Evolutionary conservation across 2,113 vertebrate species (phyloP), one percentile per base, ranked within the genome.

Genomic region (Macrotis lagotis): DNA sequence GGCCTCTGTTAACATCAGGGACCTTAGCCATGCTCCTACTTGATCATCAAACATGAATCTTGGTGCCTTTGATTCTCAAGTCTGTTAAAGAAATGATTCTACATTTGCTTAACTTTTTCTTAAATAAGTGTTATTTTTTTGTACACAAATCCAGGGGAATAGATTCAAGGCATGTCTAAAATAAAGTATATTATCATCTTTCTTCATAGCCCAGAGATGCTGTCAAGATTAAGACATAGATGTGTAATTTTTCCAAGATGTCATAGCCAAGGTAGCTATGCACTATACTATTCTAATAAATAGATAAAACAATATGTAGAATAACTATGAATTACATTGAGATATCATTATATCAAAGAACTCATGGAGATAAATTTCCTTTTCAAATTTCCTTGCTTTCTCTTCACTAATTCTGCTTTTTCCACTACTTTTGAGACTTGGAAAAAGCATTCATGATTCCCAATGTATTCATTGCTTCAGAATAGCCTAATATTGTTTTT

Each of bases 111-210:
- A 53, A 28, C 52, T 37, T 94, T 91, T 83, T 83, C 66, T 24
- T 83, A 83, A 83, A 83, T 37, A 98, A 99, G 98, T 99, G 98
- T 99, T 99, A 99, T 98, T 99, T 99, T 99, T 99, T 98, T 98
- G 98, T 98, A 98, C 98, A 98, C 99, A 99, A 99, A 99, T 99
- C 98, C 98, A 98, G 98, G 97, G 98, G 98, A 99, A 99, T 98
- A 99, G 98, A 98, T 98, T 99, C 98, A 98, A 99, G 98, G 98
- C 98, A 99, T 98, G 98, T 99, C 98, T 98, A 98, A 99, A 99
- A 98, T 99, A 99, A 98, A 99, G 98, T 98, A 99, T 99, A 98
- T 98, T 98, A 99, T 98, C 98, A 98, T 98, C 19, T 83, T 83
- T 44, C 37, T 83, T 24, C 66, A 83, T 19, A 83, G 66, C 66